Evolutionary conservation across 1,140 invertebrate species (phyloP).

Genomic region (Caerostris extrusa): DNA sequence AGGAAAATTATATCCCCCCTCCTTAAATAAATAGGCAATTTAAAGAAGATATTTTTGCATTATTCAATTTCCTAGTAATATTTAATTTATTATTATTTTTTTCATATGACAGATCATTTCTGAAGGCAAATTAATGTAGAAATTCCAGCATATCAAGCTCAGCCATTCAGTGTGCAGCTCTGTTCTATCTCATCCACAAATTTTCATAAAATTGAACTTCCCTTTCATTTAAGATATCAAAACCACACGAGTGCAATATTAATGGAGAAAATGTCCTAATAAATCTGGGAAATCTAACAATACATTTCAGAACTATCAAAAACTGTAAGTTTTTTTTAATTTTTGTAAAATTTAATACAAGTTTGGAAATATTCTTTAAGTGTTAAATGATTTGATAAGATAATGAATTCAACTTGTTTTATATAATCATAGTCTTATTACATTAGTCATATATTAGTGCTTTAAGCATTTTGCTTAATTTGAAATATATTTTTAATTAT

Average conservation of each 20-base stretch:
- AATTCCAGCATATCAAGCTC: conserved; percentile 29
- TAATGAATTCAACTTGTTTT: too few species aligned
- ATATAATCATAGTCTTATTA: too few species aligned
- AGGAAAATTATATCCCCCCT: too few species aligned
- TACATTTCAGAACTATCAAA: background rate
- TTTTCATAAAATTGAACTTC: background rate
- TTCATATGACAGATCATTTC: background rate
- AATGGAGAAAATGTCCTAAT: conserved; percentile 3
- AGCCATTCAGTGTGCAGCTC: background rate
- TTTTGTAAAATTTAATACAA: background rate
- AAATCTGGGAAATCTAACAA: background rate
- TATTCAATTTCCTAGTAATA: background rate
- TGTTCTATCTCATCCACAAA: background rate
- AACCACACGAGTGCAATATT: conserved; percentile 27
- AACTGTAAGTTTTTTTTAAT: conserved; percentile 24
- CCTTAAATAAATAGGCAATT: too few species aligned
- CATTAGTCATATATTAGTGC: too few species aligned
- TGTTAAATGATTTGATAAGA: too few species aligned
- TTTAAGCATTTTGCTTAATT: too few species aligned
- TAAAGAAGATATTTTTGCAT: too few species aligned
- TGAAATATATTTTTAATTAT: too few species aligned
- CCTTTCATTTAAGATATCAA: conserved; percentile 51
- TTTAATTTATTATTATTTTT: background rate
- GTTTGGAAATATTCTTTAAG: too few species aligned
- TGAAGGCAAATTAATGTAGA: conserved; percentile 36